Evolutionary conservation across 2,888 invertebrate species (phyloP), one percentile per base, ranked within the genome.

Genomic region (Chaitophorus viminalis): DNA sequence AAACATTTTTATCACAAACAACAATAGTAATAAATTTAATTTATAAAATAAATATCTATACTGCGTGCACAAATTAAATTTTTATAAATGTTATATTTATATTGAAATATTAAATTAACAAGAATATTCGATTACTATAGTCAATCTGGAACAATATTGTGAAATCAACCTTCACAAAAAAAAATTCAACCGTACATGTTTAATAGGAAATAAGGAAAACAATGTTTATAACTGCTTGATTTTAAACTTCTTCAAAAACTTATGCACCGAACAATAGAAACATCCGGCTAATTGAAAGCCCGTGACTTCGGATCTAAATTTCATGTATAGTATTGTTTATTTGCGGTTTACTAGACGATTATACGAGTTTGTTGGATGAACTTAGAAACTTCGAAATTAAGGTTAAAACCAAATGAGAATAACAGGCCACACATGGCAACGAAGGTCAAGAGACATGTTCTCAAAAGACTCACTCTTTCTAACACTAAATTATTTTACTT

Each of bases 231-330:
- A 70, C 31, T 21, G 14, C 11, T 5, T 52, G 70, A 8, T 70
- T 21, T 31, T 52, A 9, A 52, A 33, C 52, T 46, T 70, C 82
- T 70, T 52, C 25, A 31, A 33, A 33, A 70, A 46, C 31, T 82
- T 31, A 25, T 31, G 14, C 4, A 3, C 46, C 46, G 5, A 60
- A 74, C 60, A 60, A 72, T n/a, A 29, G 90, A 78, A n/a, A 75
- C 8, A 60, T 39, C 60, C 75, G 8, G 18, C 76, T 76, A 65
- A 65, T 76, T 76, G 76, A 84, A 65, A 25, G 65, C 65, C 39
- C 68, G 77, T 85, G 84, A 85, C 65, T 85, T 68, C 5, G n/a
- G n/a, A 52, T 77, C 76, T 25, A 77, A 85, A 85, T 85, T 52
- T 17, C 46, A 18, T 33, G 77, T 77, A 6, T 46, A 68, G 46